phyloP scores from a whole-genome alignment of 2,797 vertebrate genomes.

The Geotrypetes seraphini region DNA sequence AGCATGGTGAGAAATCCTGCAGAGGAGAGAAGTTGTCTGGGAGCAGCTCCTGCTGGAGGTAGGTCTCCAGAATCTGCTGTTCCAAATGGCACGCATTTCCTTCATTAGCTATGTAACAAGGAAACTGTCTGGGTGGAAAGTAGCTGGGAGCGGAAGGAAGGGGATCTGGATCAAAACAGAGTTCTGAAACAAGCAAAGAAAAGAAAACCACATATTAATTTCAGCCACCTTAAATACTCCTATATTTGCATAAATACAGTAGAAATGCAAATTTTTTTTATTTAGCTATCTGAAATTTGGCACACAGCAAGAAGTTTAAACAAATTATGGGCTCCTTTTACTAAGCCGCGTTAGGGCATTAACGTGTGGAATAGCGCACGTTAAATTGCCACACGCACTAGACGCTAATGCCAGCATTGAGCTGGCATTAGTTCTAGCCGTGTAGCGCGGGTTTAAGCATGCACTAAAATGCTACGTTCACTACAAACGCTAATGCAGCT shows the following conservation, averaged over 20 bases:
- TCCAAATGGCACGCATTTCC: slow-evolving; percentile 52
- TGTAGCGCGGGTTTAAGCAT: too few species aligned
- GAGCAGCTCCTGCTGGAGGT: slow-evolving; percentile 43
- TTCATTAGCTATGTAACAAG: slow-evolving; percentile 46
- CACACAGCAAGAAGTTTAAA: too few species aligned
- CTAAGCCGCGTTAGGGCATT: too few species aligned
- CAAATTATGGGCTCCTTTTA: too few species aligned
- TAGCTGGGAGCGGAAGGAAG: slow-evolving; percentile 32
- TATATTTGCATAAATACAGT: slow-evolving; percentile 12
- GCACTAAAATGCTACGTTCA: too few species aligned
- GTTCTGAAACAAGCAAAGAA: slow-evolving; percentile 41
- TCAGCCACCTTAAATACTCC: not conserved
- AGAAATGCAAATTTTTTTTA: too few species aligned
- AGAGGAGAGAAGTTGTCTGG: slow-evolving; percentile 25
- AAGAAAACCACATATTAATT: not conserved
- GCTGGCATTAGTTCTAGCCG: too few species aligned
- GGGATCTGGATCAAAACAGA: slow-evolving; percentile 45
- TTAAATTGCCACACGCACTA: too few species aligned
- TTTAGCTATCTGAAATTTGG: too few species aligned
- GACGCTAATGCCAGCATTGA: too few species aligned
- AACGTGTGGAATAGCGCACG: too few species aligned
- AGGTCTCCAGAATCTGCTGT: slow-evolving; percentile 59
- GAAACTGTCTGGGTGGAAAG: slow-evolving; percentile 47
- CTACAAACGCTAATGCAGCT: too few species aligned
- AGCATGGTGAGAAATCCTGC: slow-evolving; percentile 39